Base-by-base conservation (phyloP, 2,113 vertebrate species). In the Syngnathus typhle region DNA sequence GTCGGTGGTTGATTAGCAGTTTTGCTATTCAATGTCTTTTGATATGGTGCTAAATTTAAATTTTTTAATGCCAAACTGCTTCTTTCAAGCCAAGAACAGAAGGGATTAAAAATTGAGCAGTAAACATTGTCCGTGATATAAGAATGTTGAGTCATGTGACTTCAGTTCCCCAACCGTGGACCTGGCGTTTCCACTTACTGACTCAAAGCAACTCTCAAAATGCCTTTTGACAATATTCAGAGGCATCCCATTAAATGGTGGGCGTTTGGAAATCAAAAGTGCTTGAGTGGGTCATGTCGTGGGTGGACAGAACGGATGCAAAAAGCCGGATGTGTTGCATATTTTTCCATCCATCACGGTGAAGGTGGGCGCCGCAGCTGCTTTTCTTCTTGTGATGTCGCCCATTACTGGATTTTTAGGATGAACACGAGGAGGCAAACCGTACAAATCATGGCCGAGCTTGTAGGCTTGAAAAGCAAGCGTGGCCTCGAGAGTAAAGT, bases 201-300 rank as follows among this genome's bases (percentile, higher is more conserved):
- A 78, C 64, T 69, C 32, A 46, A 59, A 1, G 15, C 1, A 6
- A 51, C 54, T 70, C 66, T 41, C 58, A 52, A n/a, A 72, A 65
- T 58, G 65, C 64, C 69, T 70, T 62, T 60, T 79, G 61, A 67
- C 69, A 54, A 41, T 21, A 52, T 49, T 69, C 19, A 2, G 58
- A 71, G 60, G 72, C 70, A 47, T 56, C 6, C 27, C 36, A 54
- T 73, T 23, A 16, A 41, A 44, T 74, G 65, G 73, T 67, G 74
- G 71, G 61, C 16, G 67, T 69, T 68, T 49, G 65, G 58, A 71
- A 11, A 8, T 44, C 16, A 27, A 67, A 62, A 62, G 60, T 39
- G 71, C 64, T 80, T 75, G 61, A 73, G 74, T 70, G 41, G 72
- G 72, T 75, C 64, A 52, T 36, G 12, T 67, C 64, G 78, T 70